A percentile compares a stretch with the other conserved stretches of the same genome.
Conservation (phyloP, 2,797 vertebrate species). For the Halcyon leucocephala region DNA sequence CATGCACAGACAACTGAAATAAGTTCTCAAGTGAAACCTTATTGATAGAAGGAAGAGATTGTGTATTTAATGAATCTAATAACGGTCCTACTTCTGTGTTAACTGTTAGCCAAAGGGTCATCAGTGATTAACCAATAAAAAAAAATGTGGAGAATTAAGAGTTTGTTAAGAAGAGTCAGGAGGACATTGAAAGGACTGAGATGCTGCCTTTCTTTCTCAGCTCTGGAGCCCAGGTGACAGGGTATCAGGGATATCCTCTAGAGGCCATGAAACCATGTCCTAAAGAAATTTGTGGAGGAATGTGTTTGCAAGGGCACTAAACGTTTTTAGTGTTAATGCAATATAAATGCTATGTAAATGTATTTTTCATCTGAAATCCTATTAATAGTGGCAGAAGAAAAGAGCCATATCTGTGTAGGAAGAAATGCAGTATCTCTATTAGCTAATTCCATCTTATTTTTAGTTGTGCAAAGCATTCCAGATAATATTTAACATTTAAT, state of each 20-base stretch:
- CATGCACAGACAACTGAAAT: background rate
- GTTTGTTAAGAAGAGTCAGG: background rate
- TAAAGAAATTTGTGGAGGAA: background rate
- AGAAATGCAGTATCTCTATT: background rate
- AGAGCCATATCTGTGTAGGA: constrained; percentile 4
- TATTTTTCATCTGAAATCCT: constrained; percentile 11
- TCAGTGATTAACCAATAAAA: background rate
- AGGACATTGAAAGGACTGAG: background rate
- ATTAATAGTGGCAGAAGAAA: constrained; percentile 39
- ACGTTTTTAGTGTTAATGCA: background rate
- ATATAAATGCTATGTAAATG: background rate
- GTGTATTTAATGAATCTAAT: background rate
- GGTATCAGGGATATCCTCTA: background rate
- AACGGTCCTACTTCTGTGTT: background rate
- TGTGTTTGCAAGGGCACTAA: background rate
- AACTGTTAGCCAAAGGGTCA: background rate
- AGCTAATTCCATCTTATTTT: background rate
- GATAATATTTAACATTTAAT: background rate
- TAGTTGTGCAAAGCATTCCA: background rate
- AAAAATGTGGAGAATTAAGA: background rate
- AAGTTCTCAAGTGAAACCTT: background rate
- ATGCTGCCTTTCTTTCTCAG: background rate
- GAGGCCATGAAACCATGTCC: background rate
- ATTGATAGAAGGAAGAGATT: background rate
- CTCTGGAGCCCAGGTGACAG: background rate